Conservation (phyloP, 2,113 vertebrate genomes). For the Plecotus auritus region DNA sequence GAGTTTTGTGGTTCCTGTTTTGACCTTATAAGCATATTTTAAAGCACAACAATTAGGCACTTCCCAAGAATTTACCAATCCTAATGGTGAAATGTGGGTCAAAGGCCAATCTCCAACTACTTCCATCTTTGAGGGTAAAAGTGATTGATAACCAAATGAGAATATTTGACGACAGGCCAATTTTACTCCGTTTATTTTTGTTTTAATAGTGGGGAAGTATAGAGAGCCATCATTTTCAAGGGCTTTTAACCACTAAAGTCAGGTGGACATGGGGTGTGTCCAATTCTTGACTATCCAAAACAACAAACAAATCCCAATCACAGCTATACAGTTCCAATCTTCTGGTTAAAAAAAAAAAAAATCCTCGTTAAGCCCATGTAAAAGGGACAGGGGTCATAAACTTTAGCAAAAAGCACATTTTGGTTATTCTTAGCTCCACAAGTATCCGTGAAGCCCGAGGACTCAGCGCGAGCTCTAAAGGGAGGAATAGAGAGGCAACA, state of each 20-base stretch:
- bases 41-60: neutral
- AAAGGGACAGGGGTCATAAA: neutral
- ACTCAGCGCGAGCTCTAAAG: neutral
- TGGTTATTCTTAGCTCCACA: neutral
- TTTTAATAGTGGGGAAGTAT: neutral
- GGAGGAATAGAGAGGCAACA: neutral
- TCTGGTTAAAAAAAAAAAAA: neutral
- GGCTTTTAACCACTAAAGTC: neutral
- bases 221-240: neutral
- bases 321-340: neutral
- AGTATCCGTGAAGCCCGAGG: neutral
- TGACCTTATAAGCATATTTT: conserved; percentile 4
- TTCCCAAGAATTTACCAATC: conserved; percentile 18
- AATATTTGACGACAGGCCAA: conserved; percentile 17
- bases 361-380: neutral
- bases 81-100: conserved; percentile 1
- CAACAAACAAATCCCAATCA: neutral
- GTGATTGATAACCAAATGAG: conserved; percentile 32
- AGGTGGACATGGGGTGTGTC: neutral
- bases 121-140: neutral
- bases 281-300: neutral
- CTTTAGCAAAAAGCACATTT: neutral
- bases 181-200: conserved; percentile 16
- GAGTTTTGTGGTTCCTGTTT: neutral
- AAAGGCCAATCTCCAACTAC: conserved; percentile 10